Conservation (phyloP, 2,797 vertebrate species). For the Clamator glandarius region DNA sequence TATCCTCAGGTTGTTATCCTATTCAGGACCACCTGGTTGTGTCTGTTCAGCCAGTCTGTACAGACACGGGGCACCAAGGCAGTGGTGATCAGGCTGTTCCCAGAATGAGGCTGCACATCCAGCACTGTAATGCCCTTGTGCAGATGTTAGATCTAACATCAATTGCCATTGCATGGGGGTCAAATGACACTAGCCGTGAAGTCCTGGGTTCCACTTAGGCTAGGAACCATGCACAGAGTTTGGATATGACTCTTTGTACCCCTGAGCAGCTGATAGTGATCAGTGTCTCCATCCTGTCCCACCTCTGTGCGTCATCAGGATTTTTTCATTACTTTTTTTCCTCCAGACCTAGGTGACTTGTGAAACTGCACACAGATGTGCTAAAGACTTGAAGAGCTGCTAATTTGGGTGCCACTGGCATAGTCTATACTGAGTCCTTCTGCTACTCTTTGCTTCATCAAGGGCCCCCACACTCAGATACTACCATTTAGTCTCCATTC, state of each 20-base stretch:
- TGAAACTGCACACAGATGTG: neutral
- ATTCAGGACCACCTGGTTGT: neutral
- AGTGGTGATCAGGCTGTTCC: neutral
- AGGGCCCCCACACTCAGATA: accelerated
- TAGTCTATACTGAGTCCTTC: neutral
- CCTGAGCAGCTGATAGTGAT: neutral
- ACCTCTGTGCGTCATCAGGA: neutral
- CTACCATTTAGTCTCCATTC: neutral
- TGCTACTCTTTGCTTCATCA: neutral
- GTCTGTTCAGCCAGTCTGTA: neutral
- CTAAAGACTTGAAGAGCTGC: neutral
- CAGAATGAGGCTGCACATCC: neutral
- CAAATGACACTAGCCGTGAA: neutral
- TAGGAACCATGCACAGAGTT: neutral
- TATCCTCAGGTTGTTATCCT: accelerated
- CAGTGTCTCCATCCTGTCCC: neutral
- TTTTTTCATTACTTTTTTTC: neutral
- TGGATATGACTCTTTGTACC: neutral
- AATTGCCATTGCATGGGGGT: neutral
- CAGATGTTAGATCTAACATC: accelerated
- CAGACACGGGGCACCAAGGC: neutral
- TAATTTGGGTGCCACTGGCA: neutral
- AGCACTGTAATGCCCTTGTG: neutral
- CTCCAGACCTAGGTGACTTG: neutral
- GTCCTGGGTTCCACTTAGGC: neutral